These are phyloP conservation scores for Crotalus viridis DNA, from an alignment of 2,113 vertebrate species.

Conservation along the genomic window DNA sequence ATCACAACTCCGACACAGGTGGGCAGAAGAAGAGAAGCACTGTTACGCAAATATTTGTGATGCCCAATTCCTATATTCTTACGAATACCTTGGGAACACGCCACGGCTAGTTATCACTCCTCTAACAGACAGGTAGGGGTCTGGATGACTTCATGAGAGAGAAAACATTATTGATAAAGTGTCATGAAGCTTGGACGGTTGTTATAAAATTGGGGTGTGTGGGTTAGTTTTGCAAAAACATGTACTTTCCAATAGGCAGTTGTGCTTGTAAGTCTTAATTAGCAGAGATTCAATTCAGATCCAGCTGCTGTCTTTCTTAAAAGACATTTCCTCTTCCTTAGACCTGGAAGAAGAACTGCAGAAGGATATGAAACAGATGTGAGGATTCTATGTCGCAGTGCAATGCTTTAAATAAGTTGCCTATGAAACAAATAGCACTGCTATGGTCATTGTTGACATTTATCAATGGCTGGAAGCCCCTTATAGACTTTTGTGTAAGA, in stretches of 20 bases:
- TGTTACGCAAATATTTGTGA: constrained; percentile 95
- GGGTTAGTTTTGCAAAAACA: background rate
- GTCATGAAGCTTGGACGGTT: background rate
- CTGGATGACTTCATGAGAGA: background rate
- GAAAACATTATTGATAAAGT: background rate
- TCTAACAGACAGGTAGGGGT: constrained; percentile 87
- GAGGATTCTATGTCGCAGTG: background rate
- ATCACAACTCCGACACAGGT: constrained; percentile 90
- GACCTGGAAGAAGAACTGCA: background rate
- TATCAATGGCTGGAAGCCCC: background rate
- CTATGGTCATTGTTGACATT: background rate
- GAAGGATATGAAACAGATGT: background rate
- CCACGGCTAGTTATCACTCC: constrained; percentile 95
- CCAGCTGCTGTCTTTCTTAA: background rate
- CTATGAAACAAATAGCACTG: background rate
- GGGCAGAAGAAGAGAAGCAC: constrained; percentile 85
- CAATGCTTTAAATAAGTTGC: background rate
- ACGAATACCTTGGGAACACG: constrained; percentile 95
- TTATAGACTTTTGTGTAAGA: background rate
- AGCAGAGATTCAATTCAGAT: background rate
- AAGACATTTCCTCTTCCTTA: background rate
- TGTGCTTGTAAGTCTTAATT: background rate
- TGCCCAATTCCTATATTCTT: constrained; percentile 90
- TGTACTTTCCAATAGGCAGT: background rate
- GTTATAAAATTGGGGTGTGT: background rate